Conservation (phyloP, 1,140 invertebrate genomes). For the Drosophila burlai region DNA sequence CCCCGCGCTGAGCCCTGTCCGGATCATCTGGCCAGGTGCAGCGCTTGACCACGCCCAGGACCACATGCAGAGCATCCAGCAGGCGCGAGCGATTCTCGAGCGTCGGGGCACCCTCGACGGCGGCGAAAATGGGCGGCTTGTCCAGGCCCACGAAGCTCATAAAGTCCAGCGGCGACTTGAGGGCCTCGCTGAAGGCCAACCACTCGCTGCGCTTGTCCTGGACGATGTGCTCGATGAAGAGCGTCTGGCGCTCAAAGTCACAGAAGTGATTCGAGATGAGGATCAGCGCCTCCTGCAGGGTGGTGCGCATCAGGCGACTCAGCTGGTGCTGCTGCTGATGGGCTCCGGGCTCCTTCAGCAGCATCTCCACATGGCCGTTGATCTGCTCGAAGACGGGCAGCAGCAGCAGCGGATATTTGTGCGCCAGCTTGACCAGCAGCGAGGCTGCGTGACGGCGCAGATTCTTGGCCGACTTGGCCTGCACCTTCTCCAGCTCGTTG, state of each 20-base stretch:
- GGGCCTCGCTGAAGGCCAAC: conserved; percentile 87
- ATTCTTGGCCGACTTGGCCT: conserved; percentile 90
- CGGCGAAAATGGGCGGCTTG: conserved; percentile 87
- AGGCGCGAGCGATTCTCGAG: conserved; percentile 86
- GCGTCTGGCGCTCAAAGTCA: conserved; percentile 93
- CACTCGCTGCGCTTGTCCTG: conserved; percentile 88
- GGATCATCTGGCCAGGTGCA: conserved; percentile 93
- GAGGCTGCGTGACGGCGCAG: conserved; percentile 95
- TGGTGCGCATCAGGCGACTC: conserved; percentile 93
- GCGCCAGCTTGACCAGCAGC: conserved; percentile 94
- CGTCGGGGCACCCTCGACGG: conserved; percentile 83
- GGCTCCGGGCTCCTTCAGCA: conserved; percentile 87
- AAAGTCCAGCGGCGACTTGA: conserved; percentile 89
- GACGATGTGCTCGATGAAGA: conserved; percentile 93
- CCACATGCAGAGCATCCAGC: conserved; percentile 89
- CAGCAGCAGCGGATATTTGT: conserved; percentile 93
- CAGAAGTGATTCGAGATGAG: conserved; percentile 95
- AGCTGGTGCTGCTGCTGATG: conserved; percentile 87
- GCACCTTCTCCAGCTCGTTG: conserved; percentile 86
- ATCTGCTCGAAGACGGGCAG: conserved; percentile 95
- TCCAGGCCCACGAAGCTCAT: conserved; percentile 92
- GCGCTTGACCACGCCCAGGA: conserved; percentile 93
- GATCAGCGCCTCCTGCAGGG: conserved; percentile 91
- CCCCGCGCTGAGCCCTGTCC: conserved; percentile 91
- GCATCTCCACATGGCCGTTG: conserved; percentile 89